Evolutionary conservation across 2,888 invertebrate genomes (phyloP).

Genomic region (Agrotis puta): DNA sequence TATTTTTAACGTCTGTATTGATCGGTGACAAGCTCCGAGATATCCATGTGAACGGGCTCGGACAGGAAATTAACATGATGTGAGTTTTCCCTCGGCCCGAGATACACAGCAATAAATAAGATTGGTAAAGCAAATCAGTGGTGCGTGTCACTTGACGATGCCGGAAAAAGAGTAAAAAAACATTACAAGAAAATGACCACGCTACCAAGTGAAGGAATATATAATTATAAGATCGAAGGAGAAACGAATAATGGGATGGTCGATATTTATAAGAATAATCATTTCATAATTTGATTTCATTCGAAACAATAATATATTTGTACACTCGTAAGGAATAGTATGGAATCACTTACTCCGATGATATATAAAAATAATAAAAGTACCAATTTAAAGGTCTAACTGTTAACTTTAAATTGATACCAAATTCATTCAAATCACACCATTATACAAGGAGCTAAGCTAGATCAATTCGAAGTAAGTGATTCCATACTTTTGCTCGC

Average conservation of each 20-base stretch:
- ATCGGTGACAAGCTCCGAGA: slow-evolving; percentile 50
- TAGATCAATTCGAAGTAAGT: too few relatives aligned
- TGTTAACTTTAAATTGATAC: too few relatives aligned
- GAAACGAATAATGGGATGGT: background rate
- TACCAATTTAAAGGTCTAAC: too few relatives aligned
- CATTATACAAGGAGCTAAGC: too few relatives aligned
- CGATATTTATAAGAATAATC: too few relatives aligned
- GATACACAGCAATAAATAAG: slow-evolving; percentile 86
- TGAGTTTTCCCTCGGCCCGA: slow-evolving; percentile 84
- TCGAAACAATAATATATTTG: too few relatives aligned
- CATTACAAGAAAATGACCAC: slow-evolving; percentile 57
- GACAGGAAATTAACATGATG: slow-evolving; percentile 89
- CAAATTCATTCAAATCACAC: too few relatives aligned
- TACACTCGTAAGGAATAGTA: too few relatives aligned
- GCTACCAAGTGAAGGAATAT: slow-evolving; percentile 43
- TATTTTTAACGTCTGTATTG: slow-evolving; percentile 62
- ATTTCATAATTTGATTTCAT: too few relatives aligned
- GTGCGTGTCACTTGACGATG: slow-evolving; percentile 69
- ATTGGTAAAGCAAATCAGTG: slow-evolving; percentile 82
- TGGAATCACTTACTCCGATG: too few relatives aligned
- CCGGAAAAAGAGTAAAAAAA: slow-evolving; percentile 82
- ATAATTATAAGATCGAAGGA: slow-evolving; percentile 23
- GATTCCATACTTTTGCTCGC: too few relatives aligned
- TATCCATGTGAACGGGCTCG: slow-evolving; percentile 70
- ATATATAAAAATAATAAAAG: too few relatives aligned